These are phyloP conservation scores for Peromyscus eremicus DNA, from an alignment of 2,797 vertebrate species.

Conservation along the genomic window DNA sequence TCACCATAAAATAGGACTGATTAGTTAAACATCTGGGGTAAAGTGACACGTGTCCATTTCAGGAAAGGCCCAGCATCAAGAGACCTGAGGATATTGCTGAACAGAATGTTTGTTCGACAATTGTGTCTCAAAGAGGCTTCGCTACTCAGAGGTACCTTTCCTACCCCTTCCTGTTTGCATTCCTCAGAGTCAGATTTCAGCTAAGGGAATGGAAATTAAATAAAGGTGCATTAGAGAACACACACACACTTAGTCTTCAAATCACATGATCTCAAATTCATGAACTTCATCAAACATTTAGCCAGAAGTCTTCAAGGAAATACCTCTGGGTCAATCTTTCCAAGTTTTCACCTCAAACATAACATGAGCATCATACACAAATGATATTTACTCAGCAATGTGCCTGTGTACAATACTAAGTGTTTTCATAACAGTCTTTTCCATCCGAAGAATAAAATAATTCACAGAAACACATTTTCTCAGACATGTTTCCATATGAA, in stretches of 20 bases:
- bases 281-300: slow-evolving; percentile 70
- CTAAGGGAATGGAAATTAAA: slow-evolving; percentile 79
- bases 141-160: slow-evolving; percentile 15
- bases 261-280: slow-evolving; percentile 73
- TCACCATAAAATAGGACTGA: not conserved
- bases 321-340: slow-evolving; percentile 27
- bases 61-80: slow-evolving; percentile 45
- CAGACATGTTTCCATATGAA: not conserved
- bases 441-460: slow-evolving; percentile 56
- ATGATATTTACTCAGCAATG: slow-evolving; percentile 61
- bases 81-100: slow-evolving; percentile 13
- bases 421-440: slow-evolving; percentile 44
- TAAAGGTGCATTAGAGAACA: slow-evolving; percentile 75
- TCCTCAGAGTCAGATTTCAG: slow-evolving; percentile 79
- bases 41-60: slow-evolving; percentile 39
- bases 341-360: slow-evolving; percentile 58
- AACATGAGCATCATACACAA: slow-evolving; percentile 50
- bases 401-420: slow-evolving; percentile 14
- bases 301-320: slow-evolving; percentile 51
- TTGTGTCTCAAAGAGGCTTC: slow-evolving; percentile 50
- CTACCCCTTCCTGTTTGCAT: slow-evolving; percentile 77
- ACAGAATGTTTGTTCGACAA: slow-evolving; percentile 59
- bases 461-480: slow-evolving; percentile 1
- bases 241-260: slow-evolving; percentile 76
- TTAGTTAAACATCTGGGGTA: slow-evolving; percentile 58